phyloP scores from a whole-genome alignment of 2,888 invertebrate genomes.

The Podotricha telesiphe region DNA sequence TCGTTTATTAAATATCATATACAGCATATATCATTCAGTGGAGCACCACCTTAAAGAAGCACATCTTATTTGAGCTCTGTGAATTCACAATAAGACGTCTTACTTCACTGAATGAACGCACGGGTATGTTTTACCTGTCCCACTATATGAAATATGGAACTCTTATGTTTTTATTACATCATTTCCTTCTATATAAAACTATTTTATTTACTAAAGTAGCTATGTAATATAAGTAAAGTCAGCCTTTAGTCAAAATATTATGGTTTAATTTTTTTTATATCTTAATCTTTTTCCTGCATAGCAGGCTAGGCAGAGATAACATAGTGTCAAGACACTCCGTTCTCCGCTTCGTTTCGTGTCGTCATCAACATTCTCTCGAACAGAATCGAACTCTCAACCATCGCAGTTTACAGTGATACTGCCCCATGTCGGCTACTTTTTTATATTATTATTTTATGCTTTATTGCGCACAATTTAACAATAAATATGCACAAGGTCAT shows the following conservation, averaged over 20 bases:
- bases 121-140: constrained; percentile 15
- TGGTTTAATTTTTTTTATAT: not conserved
- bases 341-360: no score
- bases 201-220: constrained; percentile 11
- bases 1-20: not conserved
- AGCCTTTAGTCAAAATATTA: not conserved
- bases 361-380: no score
- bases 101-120: constrained; percentile 8
- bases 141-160: constrained; percentile 16
- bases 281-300: no score
- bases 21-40: not conserved
- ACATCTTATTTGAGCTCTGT: constrained; percentile 21
- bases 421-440: no score
- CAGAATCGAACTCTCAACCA: no score
- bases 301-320: no score
- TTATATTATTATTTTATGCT: no score
- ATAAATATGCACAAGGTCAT: no score
- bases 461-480: no score
- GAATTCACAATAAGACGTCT: constrained; percentile 26
- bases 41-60: not conserved
- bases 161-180: constrained; percentile 7
- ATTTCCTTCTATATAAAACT: constrained; percentile 16
- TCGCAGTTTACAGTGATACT: no score
- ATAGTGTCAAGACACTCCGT: no score
- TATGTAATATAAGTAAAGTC: not conserved